Conservation (phyloP, 2,113 vertebrate genomes). For the Solea senegalensis region DNA sequence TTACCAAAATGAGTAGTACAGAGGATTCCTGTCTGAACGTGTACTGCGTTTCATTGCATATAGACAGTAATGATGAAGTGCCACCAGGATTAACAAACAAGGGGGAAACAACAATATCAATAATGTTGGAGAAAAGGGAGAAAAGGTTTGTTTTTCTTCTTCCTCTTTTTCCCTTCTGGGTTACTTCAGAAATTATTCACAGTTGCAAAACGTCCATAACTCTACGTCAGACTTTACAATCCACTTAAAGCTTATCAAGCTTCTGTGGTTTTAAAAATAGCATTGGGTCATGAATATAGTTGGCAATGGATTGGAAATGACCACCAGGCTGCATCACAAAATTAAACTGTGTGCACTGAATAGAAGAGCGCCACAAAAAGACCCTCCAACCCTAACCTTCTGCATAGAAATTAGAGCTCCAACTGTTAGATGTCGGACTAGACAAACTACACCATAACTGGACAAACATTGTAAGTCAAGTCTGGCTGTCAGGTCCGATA, state of each 20-base stretch:
- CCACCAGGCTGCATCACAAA: not conserved
- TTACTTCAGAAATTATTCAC: not conserved
- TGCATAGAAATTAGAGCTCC: not conserved
- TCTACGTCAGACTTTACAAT: not conserved
- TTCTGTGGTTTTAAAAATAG: constrained; percentile 2
- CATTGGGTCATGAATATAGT: not conserved
- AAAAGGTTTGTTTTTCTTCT: constrained; percentile 1
- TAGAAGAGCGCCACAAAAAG: not conserved
- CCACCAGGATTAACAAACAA: not conserved
- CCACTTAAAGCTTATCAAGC: not conserved
- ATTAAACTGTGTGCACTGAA: not conserved
- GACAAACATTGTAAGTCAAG: not conserved
- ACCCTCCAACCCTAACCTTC: not conserved
- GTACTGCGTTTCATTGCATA: constrained; percentile 4
- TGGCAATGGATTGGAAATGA: not conserved
- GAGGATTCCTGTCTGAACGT: constrained; percentile 11
- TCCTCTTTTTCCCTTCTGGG: not conserved
- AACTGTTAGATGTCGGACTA: not conserved
- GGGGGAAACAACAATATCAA: not conserved
- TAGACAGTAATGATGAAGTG: constrained; percentile 8
- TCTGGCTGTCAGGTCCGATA: not conserved
- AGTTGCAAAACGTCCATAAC: not conserved
- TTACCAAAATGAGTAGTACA: not conserved
- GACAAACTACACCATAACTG: not conserved
- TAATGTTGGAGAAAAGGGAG: not conserved